phyloP scores from a whole-genome alignment of 2,797 vertebrate species.

The Momotus momota region DNA sequence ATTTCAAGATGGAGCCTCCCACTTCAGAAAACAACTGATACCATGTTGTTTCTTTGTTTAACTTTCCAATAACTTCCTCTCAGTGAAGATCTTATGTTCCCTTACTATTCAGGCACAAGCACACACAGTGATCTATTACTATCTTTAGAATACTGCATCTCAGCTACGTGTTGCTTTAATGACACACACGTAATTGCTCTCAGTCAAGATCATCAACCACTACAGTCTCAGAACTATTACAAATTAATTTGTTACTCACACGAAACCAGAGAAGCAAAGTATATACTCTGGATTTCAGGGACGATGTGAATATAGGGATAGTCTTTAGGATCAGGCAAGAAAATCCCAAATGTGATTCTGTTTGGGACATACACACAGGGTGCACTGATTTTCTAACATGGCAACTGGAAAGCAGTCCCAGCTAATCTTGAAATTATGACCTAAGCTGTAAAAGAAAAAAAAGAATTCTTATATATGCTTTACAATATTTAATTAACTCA shows the following conservation, averaged over 20 bases:
- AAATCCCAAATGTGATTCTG: background rate
- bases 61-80: background rate
- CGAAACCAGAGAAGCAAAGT: background rate
- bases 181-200: background rate
- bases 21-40: background rate
- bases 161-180: background rate
- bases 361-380: background rate
- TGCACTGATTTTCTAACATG: background rate
- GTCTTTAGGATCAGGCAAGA: background rate
- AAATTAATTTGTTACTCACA: background rate
- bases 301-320: background rate
- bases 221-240: background rate
- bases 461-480: background rate
- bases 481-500: background rate
- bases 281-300: background rate
- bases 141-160: slow-evolving; percentile 26
- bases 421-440: background rate
- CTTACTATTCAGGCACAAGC: background rate
- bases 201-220: background rate
- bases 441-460: background rate
- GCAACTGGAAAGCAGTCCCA: background rate
- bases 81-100: background rate
- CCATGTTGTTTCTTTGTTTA: background rate
- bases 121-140: background rate
- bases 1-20: background rate